phyloP scores from a whole-genome alignment of 2,888 invertebrate species.

The Agrotis exclamationis region DNA sequence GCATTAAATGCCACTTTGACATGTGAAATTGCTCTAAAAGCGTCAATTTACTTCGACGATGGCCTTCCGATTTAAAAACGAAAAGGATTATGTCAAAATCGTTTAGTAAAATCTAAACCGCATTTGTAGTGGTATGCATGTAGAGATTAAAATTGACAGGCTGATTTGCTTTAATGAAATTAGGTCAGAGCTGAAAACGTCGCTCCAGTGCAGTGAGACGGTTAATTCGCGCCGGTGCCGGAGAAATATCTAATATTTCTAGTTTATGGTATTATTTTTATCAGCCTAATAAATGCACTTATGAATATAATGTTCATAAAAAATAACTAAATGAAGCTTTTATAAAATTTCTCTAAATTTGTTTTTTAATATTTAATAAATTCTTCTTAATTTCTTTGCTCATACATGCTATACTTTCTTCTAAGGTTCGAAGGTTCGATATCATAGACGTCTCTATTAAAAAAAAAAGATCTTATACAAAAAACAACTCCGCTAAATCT shows the following conservation, averaged over 20 bases:
- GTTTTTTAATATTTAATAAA: background rate
- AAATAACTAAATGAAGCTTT: too few relatives aligned
- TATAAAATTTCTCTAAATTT: background rate
- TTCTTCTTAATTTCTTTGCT: background rate
- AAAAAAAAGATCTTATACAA: background rate
- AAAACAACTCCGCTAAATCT: constrained; percentile 29
- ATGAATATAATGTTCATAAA: constrained; percentile 1
- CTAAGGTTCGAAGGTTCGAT: too few relatives aligned
- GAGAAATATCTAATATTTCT: constrained; percentile 18
- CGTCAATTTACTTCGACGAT: constrained; percentile 25
- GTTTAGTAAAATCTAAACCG: constrained; percentile 40
- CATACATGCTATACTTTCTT: too few relatives aligned
- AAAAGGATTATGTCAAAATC: constrained; percentile 29
- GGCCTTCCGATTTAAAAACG: constrained; percentile 26
- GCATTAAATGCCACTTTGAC: constrained; percentile 10
- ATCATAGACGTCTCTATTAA: too few relatives aligned
- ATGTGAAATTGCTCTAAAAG: constrained; percentile 26
- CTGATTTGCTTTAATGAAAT: constrained; percentile 57
- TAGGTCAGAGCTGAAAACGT: constrained; percentile 46
- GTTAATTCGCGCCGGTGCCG: constrained; percentile 30
- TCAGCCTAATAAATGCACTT: constrained; percentile 12
- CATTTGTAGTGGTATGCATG: constrained; percentile 37
- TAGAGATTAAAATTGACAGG: constrained; percentile 46
- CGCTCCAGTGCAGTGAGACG: constrained; percentile 26
- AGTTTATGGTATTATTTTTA: constrained; percentile 21